These are phyloP conservation scores for Apamea monoglypha DNA, from an alignment of 2,888 invertebrate species.

Conservation along the genomic window DNA sequence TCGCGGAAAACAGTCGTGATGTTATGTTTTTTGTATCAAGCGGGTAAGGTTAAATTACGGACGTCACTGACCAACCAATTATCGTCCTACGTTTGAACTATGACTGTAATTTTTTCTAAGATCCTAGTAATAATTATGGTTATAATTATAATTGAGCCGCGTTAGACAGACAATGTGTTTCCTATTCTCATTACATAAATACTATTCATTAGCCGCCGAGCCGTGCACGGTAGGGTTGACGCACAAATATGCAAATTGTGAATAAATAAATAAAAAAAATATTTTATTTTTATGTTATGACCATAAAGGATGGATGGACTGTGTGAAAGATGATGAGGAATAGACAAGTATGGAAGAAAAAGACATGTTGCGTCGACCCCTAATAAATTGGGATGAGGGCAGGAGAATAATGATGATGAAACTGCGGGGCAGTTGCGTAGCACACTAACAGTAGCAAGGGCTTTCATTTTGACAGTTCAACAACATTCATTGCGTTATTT, in stretches of 20 bases:
- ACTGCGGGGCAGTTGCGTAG: no score
- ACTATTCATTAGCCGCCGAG: slow-evolving; percentile 75
- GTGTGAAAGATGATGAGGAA: not conserved
- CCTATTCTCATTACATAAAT: slow-evolving; percentile 78
- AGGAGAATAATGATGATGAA: no score
- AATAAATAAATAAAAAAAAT: not conserved
- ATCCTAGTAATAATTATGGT: slow-evolving; percentile 44
- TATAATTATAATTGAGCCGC: slow-evolving; percentile 64
- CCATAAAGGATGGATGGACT: not conserved
- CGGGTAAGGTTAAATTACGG: not conserved
- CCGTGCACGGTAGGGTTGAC: slow-evolving; percentile 67
- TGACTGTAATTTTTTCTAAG: slow-evolving; percentile 27
- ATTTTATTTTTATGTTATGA: not conserved
- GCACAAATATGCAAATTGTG: slow-evolving; percentile 8
- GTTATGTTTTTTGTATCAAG: not conserved
- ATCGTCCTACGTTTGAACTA: slow-evolving; percentile 1
- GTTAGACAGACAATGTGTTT: slow-evolving; percentile 75
- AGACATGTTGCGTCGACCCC: no score
- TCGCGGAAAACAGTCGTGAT: no score
- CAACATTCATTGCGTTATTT: no score
- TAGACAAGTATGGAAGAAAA: no score
- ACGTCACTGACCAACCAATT: not conserved
- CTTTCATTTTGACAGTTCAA: no score
- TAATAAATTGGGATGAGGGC: no score
- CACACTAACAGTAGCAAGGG: no score